Evolutionary conservation across 2,888 invertebrate species (phyloP).

Genomic region (Thymelicus lineola): DNA sequence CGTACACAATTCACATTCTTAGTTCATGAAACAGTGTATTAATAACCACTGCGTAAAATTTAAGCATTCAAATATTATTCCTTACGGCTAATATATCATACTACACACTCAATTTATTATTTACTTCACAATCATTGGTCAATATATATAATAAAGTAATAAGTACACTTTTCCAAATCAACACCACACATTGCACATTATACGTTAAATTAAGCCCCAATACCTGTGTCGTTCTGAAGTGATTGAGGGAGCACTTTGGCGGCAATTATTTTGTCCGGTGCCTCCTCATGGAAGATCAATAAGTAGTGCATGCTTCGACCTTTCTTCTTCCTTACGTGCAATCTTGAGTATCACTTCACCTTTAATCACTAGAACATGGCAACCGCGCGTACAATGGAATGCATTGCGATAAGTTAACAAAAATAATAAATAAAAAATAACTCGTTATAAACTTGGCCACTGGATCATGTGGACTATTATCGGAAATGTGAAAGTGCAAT

Average conservation of each 20-base stretch:
- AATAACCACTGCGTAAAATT: too few relatives aligned
- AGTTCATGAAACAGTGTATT: too few relatives aligned
- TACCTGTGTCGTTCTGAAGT: constrained; percentile 1
- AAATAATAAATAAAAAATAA: constrained; percentile 8
- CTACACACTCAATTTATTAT: constrained; percentile 1
- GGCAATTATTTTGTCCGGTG: constrained; percentile 18
- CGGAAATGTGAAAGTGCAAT: constrained; percentile 31
- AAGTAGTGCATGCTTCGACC: constrained; percentile 22
- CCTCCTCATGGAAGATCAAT: constrained; percentile 26
- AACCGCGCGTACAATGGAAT: constrained; percentile 22
- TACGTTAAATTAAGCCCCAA: neutral
- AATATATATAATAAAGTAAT: neutral
- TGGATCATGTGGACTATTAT: constrained; percentile 20
- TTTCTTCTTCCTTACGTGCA: constrained; percentile 10
- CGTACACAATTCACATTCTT: neutral
- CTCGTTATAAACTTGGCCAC: constrained; percentile 29
- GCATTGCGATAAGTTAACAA: constrained; percentile 26
- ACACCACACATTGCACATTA: constrained; percentile 34
- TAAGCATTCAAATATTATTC: too few relatives aligned
- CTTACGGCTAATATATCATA: neutral
- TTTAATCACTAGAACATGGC: constrained; percentile 14
- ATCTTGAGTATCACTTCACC: constrained; percentile 4
- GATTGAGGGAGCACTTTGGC: neutral
- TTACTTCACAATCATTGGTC: neutral
- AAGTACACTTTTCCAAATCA: too few relatives aligned